phyloP scores from a whole-genome alignment of 2,888 invertebrate genomes.

The Nemotelus nigrinus region DNA sequence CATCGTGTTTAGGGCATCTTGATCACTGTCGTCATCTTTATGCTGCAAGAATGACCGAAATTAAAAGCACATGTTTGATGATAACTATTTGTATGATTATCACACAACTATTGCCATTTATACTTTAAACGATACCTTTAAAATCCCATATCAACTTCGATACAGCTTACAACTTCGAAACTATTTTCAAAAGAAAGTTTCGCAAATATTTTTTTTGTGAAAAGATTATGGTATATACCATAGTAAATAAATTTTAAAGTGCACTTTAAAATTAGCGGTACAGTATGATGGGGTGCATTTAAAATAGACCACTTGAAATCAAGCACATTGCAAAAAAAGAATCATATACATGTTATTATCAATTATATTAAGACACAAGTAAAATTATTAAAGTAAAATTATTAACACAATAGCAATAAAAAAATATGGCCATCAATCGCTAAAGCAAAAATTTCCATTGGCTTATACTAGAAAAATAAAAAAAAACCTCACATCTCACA shows the following conservation, averaged over 20 bases:
- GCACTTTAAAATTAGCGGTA: conserved; percentile 43
- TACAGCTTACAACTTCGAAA: not conserved
- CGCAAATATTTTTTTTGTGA: conserved; percentile 4
- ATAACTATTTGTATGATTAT: no score
- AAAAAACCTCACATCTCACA: no score
- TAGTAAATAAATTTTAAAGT: conserved; percentile 41
- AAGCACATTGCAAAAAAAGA: not conserved
- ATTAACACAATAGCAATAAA: not conserved
- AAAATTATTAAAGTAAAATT: conserved; percentile 3
- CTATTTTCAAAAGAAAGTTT: conserved; percentile 24
- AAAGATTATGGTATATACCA: conserved; percentile 3
- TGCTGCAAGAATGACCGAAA: no score
- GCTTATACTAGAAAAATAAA: no score
- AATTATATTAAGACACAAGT: not conserved
- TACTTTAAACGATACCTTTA: no score
- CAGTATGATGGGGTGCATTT: conserved; percentile 43
- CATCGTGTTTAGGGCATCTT: no score
- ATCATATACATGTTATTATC: not conserved
- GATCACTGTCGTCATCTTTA: no score
- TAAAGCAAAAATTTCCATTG: no score
- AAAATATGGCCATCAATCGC: no score
- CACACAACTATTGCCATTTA: no score
- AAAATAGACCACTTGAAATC: conserved; percentile 39
- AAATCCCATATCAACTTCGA: not conserved
- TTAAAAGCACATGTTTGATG: no score